Percentiles rank a stretch among this genome's conserved stretches.
Conservation (phyloP, 37 sponge, comb jelly and placozoan species). For the Beroe forskalii region DNA sequence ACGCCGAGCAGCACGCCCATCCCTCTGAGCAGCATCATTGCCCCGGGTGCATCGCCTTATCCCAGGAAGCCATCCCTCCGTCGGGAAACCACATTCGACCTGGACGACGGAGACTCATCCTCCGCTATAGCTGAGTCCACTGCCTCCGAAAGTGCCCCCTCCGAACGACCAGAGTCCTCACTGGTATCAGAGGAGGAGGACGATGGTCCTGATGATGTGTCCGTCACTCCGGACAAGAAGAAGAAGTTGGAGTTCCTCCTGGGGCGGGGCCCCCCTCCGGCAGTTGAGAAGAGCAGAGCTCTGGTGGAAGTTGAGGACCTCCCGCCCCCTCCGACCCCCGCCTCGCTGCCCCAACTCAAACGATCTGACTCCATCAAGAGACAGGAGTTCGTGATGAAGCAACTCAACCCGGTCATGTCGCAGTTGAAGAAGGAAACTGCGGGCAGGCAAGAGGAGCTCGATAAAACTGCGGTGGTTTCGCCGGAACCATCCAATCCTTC, state of each 20-base stretch:
- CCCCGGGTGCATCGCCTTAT: not conserved
- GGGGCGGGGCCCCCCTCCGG: conserved; percentile 28
- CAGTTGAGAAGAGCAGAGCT: not conserved
- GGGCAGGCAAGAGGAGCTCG: not conserved
- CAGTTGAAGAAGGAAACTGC: conserved; percentile 14
- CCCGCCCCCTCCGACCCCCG: not conserved
- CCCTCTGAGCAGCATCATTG: not conserved
- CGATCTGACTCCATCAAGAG: not conserved
- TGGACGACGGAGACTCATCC: not conserved
- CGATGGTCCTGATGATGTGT: not conserved
- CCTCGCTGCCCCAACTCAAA: not conserved
- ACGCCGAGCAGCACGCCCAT: too few relatives aligned
- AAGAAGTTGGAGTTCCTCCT: conserved; percentile 62
- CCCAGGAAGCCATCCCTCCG: not conserved
- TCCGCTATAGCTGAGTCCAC: too few relatives aligned
- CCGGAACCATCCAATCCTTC: not conserved
- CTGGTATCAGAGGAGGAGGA: not conserved
- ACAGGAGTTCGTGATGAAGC: not conserved
- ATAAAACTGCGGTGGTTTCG: not conserved
- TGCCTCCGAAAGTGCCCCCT: not conserved
- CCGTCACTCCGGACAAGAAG: not conserved
- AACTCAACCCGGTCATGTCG: not conserved
- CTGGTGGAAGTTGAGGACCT: not conserved
- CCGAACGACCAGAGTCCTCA: not conserved
- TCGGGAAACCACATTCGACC: not conserved